A percentile compares a stretch with the other conserved stretches of the same genome.
Conservation (phyloP, 2,113 vertebrate species). For the Chinchilla lanigera region DNA sequence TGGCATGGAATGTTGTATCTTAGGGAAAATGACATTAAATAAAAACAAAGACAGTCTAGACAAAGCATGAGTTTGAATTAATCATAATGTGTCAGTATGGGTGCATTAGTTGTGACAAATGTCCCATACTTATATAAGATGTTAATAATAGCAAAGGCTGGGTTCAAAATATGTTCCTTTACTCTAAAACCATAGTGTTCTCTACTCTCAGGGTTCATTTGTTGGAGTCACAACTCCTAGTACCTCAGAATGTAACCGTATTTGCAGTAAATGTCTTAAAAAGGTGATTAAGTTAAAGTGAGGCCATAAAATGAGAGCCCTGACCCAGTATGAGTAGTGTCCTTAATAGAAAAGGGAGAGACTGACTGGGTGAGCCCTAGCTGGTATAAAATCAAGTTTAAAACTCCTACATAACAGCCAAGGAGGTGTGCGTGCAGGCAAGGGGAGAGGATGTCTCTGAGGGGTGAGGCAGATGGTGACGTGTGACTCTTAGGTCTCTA, state of each 20-base stretch:
- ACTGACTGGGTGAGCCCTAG: neutral
- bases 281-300: neutral
- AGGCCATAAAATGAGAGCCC: neutral
- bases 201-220: neutral
- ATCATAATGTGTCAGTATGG: neutral
- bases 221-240: neutral
- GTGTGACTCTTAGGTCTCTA: neutral
- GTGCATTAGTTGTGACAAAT: neutral
- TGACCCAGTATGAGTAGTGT: neutral
- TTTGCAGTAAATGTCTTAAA: neutral
- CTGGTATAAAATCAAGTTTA: neutral
- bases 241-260: neutral
- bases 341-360: neutral
- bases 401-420: neutral
- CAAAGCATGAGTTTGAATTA: neutral
- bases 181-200: neutral
- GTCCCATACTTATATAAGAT: neutral
- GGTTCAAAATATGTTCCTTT: neutral
- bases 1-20: neutral
- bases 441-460: neutral
- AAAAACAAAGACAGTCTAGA: neutral
- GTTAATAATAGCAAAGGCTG: neutral
- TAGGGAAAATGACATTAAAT: neutral
- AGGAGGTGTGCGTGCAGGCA: neutral
- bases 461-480: neutral